phyloP scores from a whole-genome alignment of 1,140 invertebrate species.

The Teleogryllus occipitalis region DNA sequence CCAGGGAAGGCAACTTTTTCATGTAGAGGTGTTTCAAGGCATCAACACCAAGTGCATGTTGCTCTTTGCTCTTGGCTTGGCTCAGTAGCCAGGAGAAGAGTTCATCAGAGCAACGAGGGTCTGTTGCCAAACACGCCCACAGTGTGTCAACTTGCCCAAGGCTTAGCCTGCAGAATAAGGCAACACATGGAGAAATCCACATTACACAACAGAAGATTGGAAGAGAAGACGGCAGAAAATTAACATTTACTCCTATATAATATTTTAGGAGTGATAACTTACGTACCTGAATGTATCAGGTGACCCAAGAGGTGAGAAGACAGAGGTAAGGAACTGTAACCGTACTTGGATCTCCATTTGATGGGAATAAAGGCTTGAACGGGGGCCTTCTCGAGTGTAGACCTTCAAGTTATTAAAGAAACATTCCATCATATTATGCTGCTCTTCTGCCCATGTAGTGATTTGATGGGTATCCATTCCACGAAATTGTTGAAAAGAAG shows the following conservation, averaged over 20 bases:
- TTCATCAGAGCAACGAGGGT: constrained; percentile 77
- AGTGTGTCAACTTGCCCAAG: constrained; percentile 82
- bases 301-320: constrained; percentile 83
- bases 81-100: constrained; percentile 85
- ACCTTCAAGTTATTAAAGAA: constrained; percentile 73
- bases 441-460: constrained; percentile 81
- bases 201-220: background rate
- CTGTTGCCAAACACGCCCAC: constrained; percentile 81
- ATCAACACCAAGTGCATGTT: constrained; percentile 79
- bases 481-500: constrained; percentile 82
- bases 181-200: constrained; percentile 17
- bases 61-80: constrained; percentile 82
- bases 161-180: constrained; percentile 52
- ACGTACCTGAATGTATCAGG: constrained; percentile 70
- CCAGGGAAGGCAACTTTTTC: constrained; percentile 77
- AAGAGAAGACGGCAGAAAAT: background rate
- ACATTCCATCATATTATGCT: constrained; percentile 83
- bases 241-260: background rate
- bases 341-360: constrained; percentile 84
- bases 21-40: constrained; percentile 80
- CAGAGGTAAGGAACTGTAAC: constrained; percentile 81
- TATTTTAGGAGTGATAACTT: background rate
- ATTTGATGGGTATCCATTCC: constrained; percentile 72
- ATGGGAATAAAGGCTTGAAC: constrained; percentile 67
- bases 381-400: constrained; percentile 37